Conservation (phyloP, 2,113 vertebrate genomes). For the Tychaedon coryphoeus region DNA sequence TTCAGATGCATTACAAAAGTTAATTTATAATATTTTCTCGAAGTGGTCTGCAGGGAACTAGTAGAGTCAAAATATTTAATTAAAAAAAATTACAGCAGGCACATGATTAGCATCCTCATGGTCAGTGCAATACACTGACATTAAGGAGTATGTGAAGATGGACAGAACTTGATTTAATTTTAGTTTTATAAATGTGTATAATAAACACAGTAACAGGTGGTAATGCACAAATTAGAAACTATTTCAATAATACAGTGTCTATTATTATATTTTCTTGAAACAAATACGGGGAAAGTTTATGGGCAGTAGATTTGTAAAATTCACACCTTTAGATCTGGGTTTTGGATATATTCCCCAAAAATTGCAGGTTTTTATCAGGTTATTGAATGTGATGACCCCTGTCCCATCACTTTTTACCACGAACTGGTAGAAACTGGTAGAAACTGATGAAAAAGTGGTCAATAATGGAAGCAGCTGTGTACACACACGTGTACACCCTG, state of each 20-base stretch:
- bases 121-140: background rate
- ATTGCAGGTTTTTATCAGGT: background rate
- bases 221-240: background rate
- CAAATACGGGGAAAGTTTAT: background rate
- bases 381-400: background rate
- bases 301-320: background rate
- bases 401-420: background rate
- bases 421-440: background rate
- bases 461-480: rapidly evolving
- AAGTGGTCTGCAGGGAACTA: background rate
- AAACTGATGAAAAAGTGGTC: background rate
- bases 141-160: background rate
- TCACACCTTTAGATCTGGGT: background rate
- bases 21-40: background rate
- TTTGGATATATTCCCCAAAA: rapidly evolving
- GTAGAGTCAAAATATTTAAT: background rate
- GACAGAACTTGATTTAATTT: background rate
- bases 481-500: background rate
- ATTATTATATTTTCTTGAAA: background rate
- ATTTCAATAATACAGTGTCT: background rate
- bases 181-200: background rate
- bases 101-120: background rate
- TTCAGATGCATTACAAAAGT: background rate
- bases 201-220: background rate
- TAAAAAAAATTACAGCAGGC: background rate